A percentile compares a stretch with the other conserved stretches of the same genome.
Evolutionary conservation across 2,888 invertebrate species (phyloP).

Genomic region (Galerucella calmariensis): DNA sequence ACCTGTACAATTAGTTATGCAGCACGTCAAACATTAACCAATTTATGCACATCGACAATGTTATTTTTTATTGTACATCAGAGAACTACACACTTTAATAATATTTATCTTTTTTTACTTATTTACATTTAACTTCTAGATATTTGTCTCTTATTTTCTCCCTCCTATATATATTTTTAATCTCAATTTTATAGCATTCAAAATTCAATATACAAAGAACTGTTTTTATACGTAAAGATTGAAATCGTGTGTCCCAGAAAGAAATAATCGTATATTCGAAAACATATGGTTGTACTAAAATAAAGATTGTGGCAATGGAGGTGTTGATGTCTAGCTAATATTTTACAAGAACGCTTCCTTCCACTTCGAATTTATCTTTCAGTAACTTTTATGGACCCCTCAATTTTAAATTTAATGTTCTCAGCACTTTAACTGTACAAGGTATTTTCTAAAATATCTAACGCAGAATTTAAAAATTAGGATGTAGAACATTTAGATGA

Average conservation of each 20-base stretch:
- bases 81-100: too few species aligned
- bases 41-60: too few species aligned
- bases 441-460: slow-evolving; percentile 5
- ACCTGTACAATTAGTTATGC: too few species aligned
- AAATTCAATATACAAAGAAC: too few species aligned
- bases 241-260: slow-evolving; percentile 16
- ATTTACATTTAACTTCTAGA: too few species aligned
- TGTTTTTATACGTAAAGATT: slow-evolving; percentile 14
- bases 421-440: slow-evolving; percentile 18
- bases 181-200: too few species aligned
- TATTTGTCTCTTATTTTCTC: too few species aligned
- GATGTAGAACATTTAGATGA: too few species aligned
- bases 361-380: slow-evolving; percentile 50
- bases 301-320: slow-evolving; percentile 40
- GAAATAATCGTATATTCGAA: slow-evolving; percentile 21
- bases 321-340: slow-evolving; percentile 40
- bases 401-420: slow-evolving; percentile 36
- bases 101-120: too few species aligned
- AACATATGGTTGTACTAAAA: slow-evolving; percentile 45
- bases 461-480: not conserved
- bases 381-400: slow-evolving; percentile 44
- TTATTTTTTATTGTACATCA: too few species aligned
- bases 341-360: slow-evolving; percentile 46
- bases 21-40: too few species aligned
- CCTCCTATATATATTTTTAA: too few species aligned